phyloP scores from a whole-genome alignment of 2,797 vertebrate species.

The Sarcophilus harrisii region DNA sequence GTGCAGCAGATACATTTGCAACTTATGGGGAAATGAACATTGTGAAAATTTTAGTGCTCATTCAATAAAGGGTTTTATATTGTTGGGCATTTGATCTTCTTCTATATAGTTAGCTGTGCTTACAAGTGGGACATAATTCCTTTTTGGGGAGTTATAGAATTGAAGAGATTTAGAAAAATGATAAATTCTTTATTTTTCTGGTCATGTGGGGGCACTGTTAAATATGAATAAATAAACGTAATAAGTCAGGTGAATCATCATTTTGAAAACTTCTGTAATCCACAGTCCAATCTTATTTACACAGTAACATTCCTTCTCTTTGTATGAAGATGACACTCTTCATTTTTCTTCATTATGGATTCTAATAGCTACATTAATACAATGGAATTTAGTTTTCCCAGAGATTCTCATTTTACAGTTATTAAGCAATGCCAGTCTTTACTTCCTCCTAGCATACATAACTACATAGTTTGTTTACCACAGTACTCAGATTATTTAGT shows the following conservation, averaged over 20 bases:
- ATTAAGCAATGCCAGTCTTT: conserved; percentile 14
- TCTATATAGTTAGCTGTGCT: background rate
- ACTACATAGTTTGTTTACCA: conserved; percentile 51
- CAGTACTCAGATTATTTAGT: conserved; percentile 59
- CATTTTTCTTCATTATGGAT: background rate
- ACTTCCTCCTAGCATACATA: conserved; percentile 38
- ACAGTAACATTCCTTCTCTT: background rate
- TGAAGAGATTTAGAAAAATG: background rate
- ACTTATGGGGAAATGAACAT: background rate
- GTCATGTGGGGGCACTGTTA: background rate
- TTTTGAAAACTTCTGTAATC: background rate
- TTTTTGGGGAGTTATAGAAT: background rate
- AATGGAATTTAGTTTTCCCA: conserved; percentile 19
- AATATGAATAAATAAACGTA: background rate
- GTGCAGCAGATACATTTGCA: background rate
- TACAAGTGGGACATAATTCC: background rate
- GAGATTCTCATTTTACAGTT: background rate
- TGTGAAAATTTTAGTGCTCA: background rate
- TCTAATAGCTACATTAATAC: background rate
- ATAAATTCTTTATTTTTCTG: background rate
- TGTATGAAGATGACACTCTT: background rate
- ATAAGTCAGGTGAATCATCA: background rate
- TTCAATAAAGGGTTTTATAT: background rate
- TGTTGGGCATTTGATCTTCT: background rate
- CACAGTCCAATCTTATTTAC: background rate